A percentile compares a stretch with the other conserved stretches of the same genome.
These are phyloP conservation scores for Gonatopus flavifemur DNA, from an alignment of 1,140 invertebrate genomes.

Conservation along the genomic window DNA sequence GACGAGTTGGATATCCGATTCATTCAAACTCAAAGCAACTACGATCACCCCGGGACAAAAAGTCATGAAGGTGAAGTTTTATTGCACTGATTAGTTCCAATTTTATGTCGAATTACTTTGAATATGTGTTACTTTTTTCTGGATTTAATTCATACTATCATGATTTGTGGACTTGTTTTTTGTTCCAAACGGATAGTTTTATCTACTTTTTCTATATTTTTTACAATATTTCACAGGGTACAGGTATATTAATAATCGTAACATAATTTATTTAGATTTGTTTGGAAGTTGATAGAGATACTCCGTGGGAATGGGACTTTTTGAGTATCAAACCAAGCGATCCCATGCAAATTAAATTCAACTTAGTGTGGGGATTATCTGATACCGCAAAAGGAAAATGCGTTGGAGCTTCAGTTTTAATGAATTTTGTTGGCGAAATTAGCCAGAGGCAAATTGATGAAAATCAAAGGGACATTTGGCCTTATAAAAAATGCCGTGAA, in stretches of 20 bases:
- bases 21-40: conserved; percentile 49
- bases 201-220: too few relatives aligned
- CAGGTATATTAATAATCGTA: conserved; percentile 9
- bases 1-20: conserved; percentile 42
- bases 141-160: too few relatives aligned
- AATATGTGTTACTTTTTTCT: too few relatives aligned
- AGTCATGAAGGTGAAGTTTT: conserved; percentile 46
- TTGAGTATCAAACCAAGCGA: conserved; percentile 44
- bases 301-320: conserved; percentile 51
- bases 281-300: conserved; percentile 42
- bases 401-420: conserved; percentile 39
- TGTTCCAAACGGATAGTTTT: too few relatives aligned
- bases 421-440: conserved; percentile 46
- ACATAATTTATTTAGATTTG: conserved; percentile 38
- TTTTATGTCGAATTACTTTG: too few relatives aligned
- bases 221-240: too few relatives aligned
- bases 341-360: conserved; percentile 37
- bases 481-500: conserved; percentile 43
- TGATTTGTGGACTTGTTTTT: too few relatives aligned
- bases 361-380: conserved; percentile 40
- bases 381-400: conserved; percentile 48
- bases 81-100: too few relatives aligned
- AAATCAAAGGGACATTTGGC: conserved; percentile 41
- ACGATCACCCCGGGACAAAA: conserved; percentile 33
- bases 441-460: conserved; percentile 40